Percentiles rank a stretch among this genome's conserved stretches.
Conservation (phyloP, 1,140 invertebrate genomes). For the Eurosta solidaginis region DNA sequence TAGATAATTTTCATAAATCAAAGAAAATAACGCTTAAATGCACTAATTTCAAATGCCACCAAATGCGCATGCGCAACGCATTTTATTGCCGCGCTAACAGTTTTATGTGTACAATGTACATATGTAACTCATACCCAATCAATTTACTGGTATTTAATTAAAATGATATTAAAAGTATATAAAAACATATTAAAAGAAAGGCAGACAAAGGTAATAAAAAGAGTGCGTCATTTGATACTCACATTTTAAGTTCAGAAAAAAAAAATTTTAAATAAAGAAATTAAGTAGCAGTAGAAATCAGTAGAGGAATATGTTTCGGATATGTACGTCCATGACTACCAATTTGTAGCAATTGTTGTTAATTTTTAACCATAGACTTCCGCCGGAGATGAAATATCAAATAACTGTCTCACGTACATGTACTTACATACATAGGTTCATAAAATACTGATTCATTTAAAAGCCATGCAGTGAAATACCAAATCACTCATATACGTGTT, state of each 20-base stretch:
- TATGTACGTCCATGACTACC: neutral
- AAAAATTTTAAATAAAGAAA: neutral
- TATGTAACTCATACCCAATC: neutral
- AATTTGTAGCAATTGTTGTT: neutral
- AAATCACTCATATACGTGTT: too few relatives aligned
- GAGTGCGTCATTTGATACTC: neutral
- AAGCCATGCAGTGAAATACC: too few relatives aligned
- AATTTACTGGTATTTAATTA: neutral
- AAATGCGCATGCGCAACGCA: conserved; percentile 1
- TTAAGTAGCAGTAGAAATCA: neutral
- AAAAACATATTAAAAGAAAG: neutral
- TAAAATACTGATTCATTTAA: too few relatives aligned
- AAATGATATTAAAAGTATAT: neutral
- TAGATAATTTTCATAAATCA: neutral
- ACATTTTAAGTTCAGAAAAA: neutral
- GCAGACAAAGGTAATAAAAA: too few relatives aligned
- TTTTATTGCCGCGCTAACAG: neutral
- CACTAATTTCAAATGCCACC: neutral
- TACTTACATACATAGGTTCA: too few relatives aligned
- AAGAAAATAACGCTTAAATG: neutral
- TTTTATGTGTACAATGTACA: too few relatives aligned
- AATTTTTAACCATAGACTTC: neutral
- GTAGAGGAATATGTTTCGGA: neutral
- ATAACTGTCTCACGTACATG: neutral
- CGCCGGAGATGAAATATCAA: conserved; percentile 17